Evolutionary conservation across 2,888 invertebrate genomes (phyloP).

Genomic region (Lissocephala sabroskyi): DNA sequence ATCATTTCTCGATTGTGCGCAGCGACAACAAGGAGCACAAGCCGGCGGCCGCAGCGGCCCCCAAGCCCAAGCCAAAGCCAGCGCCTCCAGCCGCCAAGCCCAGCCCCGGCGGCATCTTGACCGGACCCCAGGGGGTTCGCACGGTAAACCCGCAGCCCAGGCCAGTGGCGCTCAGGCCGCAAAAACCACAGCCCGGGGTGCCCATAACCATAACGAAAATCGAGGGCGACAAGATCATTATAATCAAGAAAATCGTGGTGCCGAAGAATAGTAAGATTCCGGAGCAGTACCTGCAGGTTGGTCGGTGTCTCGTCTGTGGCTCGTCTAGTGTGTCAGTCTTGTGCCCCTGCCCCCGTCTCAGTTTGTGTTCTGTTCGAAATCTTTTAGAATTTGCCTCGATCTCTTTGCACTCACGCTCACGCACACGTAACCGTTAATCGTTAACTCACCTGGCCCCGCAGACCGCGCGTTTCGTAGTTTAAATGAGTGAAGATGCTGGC

Average conservation of each 20-base stretch:
- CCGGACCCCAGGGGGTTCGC: slow-evolving; percentile 57
- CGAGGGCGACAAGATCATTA: slow-evolving; percentile 72
- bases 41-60: slow-evolving; percentile 47
- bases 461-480: background rate
- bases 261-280: slow-evolving; percentile 72
- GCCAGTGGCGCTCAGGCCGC: slow-evolving; percentile 35
- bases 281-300: slow-evolving; percentile 70
- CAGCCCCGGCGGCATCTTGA: slow-evolving; percentile 63
- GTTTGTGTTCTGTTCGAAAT: slow-evolving; percentile 30
- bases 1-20: slow-evolving; percentile 70
- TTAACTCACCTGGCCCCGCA: too few relatives aligned
- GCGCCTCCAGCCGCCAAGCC: slow-evolving; percentile 55
- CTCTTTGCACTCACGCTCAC: slow-evolving; percentile 8
- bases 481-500: slow-evolving; percentile 70
- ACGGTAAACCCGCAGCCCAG: slow-evolving; percentile 31
- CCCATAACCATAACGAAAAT: slow-evolving; percentile 72
- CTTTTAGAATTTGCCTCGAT: slow-evolving; percentile 40
- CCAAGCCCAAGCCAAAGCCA: slow-evolving; percentile 58
- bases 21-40: slow-evolving; percentile 63
- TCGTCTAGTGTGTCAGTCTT: slow-evolving; percentile 8
- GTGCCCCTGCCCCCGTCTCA: background rate
- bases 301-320: slow-evolving; percentile 34
- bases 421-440: background rate
- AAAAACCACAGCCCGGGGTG: slow-evolving; percentile 64
- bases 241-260: slow-evolving; percentile 71